phyloP scores from a whole-genome alignment of 2,888 invertebrate species.

The Adelphocoris suturalis region DNA sequence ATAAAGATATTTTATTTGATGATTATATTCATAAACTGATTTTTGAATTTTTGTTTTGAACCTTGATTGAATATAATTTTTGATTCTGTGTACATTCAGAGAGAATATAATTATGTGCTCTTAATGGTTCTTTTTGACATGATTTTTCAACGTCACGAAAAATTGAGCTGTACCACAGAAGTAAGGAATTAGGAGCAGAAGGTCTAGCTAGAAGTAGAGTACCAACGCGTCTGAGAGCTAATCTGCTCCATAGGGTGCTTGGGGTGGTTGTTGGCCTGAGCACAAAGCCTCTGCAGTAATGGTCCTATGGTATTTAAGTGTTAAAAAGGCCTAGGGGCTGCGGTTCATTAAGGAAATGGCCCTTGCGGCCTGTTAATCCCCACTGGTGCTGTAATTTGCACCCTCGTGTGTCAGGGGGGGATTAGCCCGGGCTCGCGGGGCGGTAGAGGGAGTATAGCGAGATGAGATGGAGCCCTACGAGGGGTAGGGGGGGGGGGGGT shows the following conservation, averaged over 20 bases:
- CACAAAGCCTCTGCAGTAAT: slow-evolving; percentile 62
- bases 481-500: slow-evolving; percentile 22
- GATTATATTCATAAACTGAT: too few relatives aligned
- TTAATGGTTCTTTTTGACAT: neutral
- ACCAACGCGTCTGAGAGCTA: slow-evolving; percentile 55
- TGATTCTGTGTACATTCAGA: too few relatives aligned
- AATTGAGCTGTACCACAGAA: neutral
- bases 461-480: slow-evolving; percentile 35
- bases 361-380: slow-evolving; percentile 71
- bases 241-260: slow-evolving; percentile 64
- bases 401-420: slow-evolving; percentile 67
- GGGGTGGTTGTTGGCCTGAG: slow-evolving; percentile 57
- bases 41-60: too few relatives aligned
- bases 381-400: slow-evolving; percentile 70
- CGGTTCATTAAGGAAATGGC: slow-evolving; percentile 72
- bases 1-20: too few relatives aligned
- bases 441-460: neutral
- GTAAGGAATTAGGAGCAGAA: slow-evolving; percentile 48
- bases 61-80: too few relatives aligned
- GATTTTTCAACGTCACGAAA: neutral
- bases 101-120: too few relatives aligned
- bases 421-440: slow-evolving; percentile 51
- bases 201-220: slow-evolving; percentile 38
- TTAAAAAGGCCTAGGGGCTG: slow-evolving; percentile 68
- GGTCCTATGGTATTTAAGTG: slow-evolving; percentile 70